Base-by-base conservation (phyloP, 2,113 vertebrate genomes). In the Formicarius rufipectus region DNA sequence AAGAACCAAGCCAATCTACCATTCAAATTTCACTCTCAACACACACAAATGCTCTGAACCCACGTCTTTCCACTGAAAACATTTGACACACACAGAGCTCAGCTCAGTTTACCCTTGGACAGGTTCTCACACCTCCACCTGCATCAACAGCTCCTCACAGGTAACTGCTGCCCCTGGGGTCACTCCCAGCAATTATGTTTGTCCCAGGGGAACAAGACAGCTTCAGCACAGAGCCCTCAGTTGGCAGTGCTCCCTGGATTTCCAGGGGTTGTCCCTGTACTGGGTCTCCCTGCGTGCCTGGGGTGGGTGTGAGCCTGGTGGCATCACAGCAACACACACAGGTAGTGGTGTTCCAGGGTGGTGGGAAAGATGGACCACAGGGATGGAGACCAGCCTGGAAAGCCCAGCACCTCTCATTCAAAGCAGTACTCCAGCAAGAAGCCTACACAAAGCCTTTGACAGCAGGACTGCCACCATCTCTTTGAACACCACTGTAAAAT, bases 161-260 rank as follows among this genome's bases (percentile, higher is more conserved):
- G 50, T 33, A 42, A 63, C 39, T 21, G 25, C 30, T 0, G 0
- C 31, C 89, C 56, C 24, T 37, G 58, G 52, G 22, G 44, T 40
- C 49, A 17, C 64, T 44, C 58, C 47, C 45, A 45, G 35, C 1
- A 5, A 31, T 21, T 33, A 59, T 2, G 0, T 49, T 72, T 80
- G 58, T 39, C 59, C 44, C 3, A 6, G 33, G 30, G 6, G 31
- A 30, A 24, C 40, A 55, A 45, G 49, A 44, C 37, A 40, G 37
- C 53, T 68, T 20, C 10, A 42, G 40, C 0, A 0, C 0, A 5
- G 44, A 85, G 68, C 56, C 35, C 63, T 44, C 0, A 3, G 2
- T 14, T 23, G n/a, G 68, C 33, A 8, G 60, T 8, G 49, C 55
- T 89, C 55, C 56, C 80, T 1, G 7, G 35, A 20, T 22, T 64